Conservation (phyloP, 1,140 invertebrate genomes). For the Conus ventricosus region DNA sequence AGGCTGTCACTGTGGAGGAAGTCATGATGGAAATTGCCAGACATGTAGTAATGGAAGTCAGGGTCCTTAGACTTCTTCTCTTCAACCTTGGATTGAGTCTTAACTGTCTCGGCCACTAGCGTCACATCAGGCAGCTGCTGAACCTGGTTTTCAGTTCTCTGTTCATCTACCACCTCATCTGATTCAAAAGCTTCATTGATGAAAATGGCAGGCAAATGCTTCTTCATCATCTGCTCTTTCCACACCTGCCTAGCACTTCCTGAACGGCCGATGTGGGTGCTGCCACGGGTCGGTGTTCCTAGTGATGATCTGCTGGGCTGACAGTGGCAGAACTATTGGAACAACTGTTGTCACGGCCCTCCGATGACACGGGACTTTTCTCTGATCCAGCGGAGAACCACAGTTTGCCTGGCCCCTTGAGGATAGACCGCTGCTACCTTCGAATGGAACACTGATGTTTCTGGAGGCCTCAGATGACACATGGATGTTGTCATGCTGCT, state of each 20-base stretch:
- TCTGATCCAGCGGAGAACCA: neutral
- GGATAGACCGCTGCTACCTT: neutral
- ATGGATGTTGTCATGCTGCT: no score
- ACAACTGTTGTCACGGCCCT: no score
- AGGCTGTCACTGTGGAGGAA: slow-evolving; percentile 43
- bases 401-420: neutral
- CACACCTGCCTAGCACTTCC: slow-evolving; percentile 44
- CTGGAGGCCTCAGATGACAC: neutral
- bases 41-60: slow-evolving; percentile 50
- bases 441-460: neutral
- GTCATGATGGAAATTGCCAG: slow-evolving; percentile 54
- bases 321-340: neutral
- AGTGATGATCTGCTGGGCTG: slow-evolving; percentile 12
- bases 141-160: neutral
- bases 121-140: slow-evolving; percentile 10
- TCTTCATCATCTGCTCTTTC: slow-evolving; percentile 59
- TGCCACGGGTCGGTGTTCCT: neutral
- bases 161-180: slow-evolving; percentile 14
- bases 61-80: slow-evolving; percentile 23
- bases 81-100: neutral
- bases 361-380: neutral
- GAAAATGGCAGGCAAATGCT: slow-evolving; percentile 57
- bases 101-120: neutral
- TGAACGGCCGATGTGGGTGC: slow-evolving; percentile 5
- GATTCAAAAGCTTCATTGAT: slow-evolving; percentile 52